Percentiles rank a stretch among this genome's conserved stretches.
These are phyloP conservation scores for Hemiprocne comata DNA, from an alignment of 2,113 vertebrate species.

Conservation along the genomic window DNA sequence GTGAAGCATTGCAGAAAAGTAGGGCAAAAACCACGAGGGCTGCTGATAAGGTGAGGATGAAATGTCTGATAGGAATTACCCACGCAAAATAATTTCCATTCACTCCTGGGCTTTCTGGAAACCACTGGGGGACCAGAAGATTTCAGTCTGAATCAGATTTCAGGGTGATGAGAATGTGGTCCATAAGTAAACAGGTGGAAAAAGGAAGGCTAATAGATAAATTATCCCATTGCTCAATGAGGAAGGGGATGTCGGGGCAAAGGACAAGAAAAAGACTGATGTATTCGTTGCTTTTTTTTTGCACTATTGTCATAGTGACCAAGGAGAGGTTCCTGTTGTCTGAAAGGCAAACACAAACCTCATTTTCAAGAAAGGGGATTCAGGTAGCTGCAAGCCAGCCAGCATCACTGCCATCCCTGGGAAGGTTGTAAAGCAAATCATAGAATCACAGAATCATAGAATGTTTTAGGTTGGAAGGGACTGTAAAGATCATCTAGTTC, in stretches of 20 bases:
- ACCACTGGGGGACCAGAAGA: not conserved
- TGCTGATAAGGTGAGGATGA: not conserved
- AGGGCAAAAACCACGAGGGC: not conserved
- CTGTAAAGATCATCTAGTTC: too few species aligned
- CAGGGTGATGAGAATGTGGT: not conserved
- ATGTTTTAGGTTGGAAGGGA: too few species aligned
- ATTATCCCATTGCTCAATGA: not conserved
- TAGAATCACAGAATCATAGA: too few species aligned
- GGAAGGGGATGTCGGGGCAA: not conserved
- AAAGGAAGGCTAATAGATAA: not conserved
- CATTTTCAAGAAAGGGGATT: not conserved
- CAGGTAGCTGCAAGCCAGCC: not conserved
- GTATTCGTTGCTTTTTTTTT: not conserved
- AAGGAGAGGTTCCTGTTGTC: not conserved
- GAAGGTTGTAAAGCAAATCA: not conserved
- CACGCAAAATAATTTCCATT: not conserved
- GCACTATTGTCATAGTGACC: not conserved
- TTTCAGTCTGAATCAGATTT: not conserved
- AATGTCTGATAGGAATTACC: not conserved
- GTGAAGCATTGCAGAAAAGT: not conserved
- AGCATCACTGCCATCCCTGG: not conserved
- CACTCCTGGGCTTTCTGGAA: not conserved
- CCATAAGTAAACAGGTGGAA: not conserved
- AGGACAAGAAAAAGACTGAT: not conserved
- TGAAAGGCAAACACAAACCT: not conserved